A percentile compares a stretch with the other conserved stretches of the same genome.
These are phyloP conservation scores for Apteryx mantelli DNA, from an alignment of 2,113 vertebrate genomes.

Conservation along the genomic window DNA sequence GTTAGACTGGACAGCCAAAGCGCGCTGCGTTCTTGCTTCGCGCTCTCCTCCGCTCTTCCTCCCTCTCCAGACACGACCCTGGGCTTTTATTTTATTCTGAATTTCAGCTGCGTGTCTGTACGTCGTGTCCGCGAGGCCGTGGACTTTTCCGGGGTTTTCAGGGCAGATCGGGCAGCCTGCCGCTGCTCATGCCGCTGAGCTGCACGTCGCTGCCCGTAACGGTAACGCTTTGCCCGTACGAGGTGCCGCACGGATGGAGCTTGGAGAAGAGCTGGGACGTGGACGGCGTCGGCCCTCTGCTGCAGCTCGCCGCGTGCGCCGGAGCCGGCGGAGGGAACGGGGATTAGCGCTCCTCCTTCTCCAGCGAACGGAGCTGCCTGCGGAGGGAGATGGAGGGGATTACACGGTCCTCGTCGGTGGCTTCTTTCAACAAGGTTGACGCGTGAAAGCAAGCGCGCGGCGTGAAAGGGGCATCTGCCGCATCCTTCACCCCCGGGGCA, in stretches of 20 bases:
- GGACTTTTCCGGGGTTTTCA: neutral
- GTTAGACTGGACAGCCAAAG: neutral
- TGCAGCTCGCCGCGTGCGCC: neutral
- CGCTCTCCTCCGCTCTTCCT: neutral
- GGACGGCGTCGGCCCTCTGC: neutral
- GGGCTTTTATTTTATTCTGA: neutral
- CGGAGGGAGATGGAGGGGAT: neutral
- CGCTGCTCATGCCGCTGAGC: neutral
- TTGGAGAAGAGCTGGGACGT: neutral
- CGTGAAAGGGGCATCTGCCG: conserved; percentile 1
- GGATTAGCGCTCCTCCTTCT: conserved; percentile 38
- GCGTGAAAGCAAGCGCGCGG: neutral
- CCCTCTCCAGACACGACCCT: neutral
- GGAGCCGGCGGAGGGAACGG: neutral
- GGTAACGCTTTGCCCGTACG: neutral
- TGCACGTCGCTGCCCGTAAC: neutral
- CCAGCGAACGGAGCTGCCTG: neutral
- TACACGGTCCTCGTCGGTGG: neutral
- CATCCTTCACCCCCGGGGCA: fast-evolving
- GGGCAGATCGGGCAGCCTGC: neutral
- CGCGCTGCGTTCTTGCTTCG: neutral
- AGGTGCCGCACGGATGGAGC: neutral
- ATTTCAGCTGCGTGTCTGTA: fast-evolving
- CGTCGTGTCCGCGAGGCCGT: neutral
- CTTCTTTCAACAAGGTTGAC: neutral